These are phyloP conservation scores for Plebejus anna DNA, from an alignment of 2,888 invertebrate genomes.

Conservation along the genomic window DNA sequence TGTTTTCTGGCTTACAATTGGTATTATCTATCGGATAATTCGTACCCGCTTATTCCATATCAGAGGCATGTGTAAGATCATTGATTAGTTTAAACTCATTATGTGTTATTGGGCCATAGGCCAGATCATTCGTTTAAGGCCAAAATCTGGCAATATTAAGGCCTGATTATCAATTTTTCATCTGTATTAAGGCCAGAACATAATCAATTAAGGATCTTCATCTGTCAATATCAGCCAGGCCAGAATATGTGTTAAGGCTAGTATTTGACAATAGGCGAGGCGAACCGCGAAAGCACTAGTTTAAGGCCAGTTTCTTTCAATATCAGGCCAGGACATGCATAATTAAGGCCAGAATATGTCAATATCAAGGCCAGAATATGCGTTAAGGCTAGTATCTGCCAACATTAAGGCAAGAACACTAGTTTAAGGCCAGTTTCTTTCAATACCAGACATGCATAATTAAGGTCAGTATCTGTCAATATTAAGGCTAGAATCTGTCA, in stretches of 20 bases:
- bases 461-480: background rate
- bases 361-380: too few species aligned
- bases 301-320: background rate
- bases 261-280: too few species aligned
- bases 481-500: background rate
- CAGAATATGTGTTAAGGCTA: too few species aligned
- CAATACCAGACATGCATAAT: background rate
- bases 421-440: background rate
- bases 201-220: too few species aligned
- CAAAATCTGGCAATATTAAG: background rate
- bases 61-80: constrained; percentile 16
- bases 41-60: constrained; percentile 30
- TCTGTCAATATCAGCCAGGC: too few species aligned
- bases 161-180: background rate
- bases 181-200: background rate
- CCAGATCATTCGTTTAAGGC: too few species aligned
- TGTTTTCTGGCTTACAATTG: background rate
- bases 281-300: background rate
- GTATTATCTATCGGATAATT: background rate
- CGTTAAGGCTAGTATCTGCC: too few species aligned
- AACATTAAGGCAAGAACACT: background rate
- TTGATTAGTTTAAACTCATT: background rate
- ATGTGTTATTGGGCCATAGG: too few species aligned
- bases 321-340: too few species aligned
- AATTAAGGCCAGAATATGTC: background rate